Evolutionary conservation across 2,797 vertebrate species (phyloP), one percentile per base, ranked within the genome.

Genomic region (Benthosema pterotum): DNA sequence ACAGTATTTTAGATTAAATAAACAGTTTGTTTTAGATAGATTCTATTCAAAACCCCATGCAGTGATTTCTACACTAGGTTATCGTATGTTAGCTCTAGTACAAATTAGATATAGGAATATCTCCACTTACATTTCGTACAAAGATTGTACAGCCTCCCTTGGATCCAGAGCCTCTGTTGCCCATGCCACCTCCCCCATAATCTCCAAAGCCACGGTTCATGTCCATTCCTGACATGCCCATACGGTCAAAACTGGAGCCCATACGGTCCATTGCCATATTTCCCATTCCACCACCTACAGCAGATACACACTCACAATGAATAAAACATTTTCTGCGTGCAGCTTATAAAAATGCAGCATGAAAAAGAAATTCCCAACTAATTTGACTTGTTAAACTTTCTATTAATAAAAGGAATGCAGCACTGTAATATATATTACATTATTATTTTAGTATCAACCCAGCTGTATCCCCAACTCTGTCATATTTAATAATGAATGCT

Each of bases 81-180:
- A 38, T 38, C 32, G 7, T 38, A 38, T 9, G 32, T 38, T 38
- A 38, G 32, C 2, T 42, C 32, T 17, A 55, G 53, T 38, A 9
- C 1, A 16, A 38, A 49, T 7, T 19, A 45, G 8, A 9, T 48
- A 42, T 38, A 58, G 12, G 49, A 69, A 5, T 14, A 4, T 3
- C 6, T 18, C 16, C 14, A 83, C 96, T 93, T 93, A 98, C 98
- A 88, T 99, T 99, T 94, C 97, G 91, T 78, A 97, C 98, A 93
- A 99, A 99, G 90, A 99, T 99, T 89, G 98, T 96, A 88, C 96
- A 98, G 77, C 96, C 96, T 68, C 87, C 96, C 90, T 97, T 98
- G 74, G 94, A 92, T 67, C 93, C 95, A 12, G 92, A 88, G 59
- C 89, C 77, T 86, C 97, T 88, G 67, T 98, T 96, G 62, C 94